A percentile compares a stretch with the other conserved stretches of the same genome.
phyloP scores from a whole-genome alignment of 2,888 invertebrate genomes.

The Campoplex capitator region DNA sequence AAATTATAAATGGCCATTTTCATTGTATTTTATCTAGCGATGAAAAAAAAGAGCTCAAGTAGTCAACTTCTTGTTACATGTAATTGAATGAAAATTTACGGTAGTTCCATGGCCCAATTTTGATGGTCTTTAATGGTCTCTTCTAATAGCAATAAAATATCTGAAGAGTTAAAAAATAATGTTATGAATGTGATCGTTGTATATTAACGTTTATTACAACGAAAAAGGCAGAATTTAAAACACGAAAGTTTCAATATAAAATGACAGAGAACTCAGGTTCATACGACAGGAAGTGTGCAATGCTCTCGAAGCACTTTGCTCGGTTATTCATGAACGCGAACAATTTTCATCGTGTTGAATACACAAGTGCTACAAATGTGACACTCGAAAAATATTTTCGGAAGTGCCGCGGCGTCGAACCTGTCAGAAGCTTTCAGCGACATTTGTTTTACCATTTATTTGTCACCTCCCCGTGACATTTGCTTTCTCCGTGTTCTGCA shows the following conservation, averaged over 20 bases:
- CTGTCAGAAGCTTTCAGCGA: slow-evolving; percentile 60
- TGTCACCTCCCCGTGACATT: slow-evolving; percentile 44
- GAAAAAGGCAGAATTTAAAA: neutral
- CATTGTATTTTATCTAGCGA: too few species aligned
- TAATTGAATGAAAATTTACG: too few species aligned
- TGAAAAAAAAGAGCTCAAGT: too few species aligned
- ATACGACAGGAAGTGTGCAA: slow-evolving; percentile 22
- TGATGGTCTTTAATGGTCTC: neutral
- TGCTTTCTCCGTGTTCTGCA: slow-evolving; percentile 15
- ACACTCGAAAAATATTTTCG: slow-evolving; percentile 44
- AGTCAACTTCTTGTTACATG: too few species aligned
- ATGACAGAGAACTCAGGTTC: slow-evolving; percentile 21
- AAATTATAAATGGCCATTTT: too few species aligned
- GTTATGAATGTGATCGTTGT: neutral
- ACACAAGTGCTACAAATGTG: slow-evolving; percentile 49
- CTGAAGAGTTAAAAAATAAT: neutral
- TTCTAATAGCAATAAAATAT: neutral
- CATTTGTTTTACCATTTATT: slow-evolving; percentile 66
- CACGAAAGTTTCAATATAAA: neutral
- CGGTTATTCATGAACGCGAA: slow-evolving; percentile 39
- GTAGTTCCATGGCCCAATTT: too few species aligned
- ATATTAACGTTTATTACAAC: neutral
- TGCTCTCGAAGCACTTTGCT: slow-evolving; percentile 41
- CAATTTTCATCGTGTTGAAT: slow-evolving; percentile 15
- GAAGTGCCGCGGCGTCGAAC: slow-evolving; percentile 51